Base-by-base conservation (phyloP, 2,888 invertebrate genomes). In the Minunthozetes semirufus region DNA sequence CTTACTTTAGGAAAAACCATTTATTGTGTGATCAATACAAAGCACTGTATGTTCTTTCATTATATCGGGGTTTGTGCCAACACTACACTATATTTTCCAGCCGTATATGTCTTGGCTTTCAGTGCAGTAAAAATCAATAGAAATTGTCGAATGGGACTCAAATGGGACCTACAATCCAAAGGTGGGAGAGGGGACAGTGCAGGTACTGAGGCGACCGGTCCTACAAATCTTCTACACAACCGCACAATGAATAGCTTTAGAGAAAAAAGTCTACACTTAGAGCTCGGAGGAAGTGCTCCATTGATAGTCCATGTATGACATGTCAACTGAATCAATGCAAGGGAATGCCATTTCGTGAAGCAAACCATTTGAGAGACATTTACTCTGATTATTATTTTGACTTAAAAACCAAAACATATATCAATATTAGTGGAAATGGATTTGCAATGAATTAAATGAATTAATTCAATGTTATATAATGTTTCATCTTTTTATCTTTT, bases 201-300 rank as follows among this genome's bases (percentile, higher is more conserved):
- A 46, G 68, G 42, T 1, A 33, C 33, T 15, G 33, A 15, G 33
- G 29, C 17, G 17, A 42, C 68, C 38, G 42, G 42, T 38, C 1
- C 22, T 68, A 68, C 68, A 68, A 68, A 68, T 68, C 42, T 68
- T 68, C 19, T 17, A 68, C 68, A 68, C 42, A 68, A 68, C 68
- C 68, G 22, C 68, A 68, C 68, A 38, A 68, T 42, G 15, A 38
- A 68, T 68, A 38, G 68, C 13, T 38, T 25, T n/a, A n/a, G 27
- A 19, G 38, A 68, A 22, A 68, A 68, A 68, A 42, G 15, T 42
- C 42, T 42, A 42, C 17, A 42, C 42, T 22, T 22, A 33, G 22
- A 9, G 13, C 19, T 38, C 1, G 42, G 33, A 68, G 68, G 68
- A 68, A 68, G 68, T 68, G 38, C n/a, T 68, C 42, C 38, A 38